A percentile compares a stretch with the other conserved stretches of the same genome.
phyloP scores from a whole-genome alignment of 2,888 invertebrate genomes.

The Petrolisthes cinctipes region DNA sequence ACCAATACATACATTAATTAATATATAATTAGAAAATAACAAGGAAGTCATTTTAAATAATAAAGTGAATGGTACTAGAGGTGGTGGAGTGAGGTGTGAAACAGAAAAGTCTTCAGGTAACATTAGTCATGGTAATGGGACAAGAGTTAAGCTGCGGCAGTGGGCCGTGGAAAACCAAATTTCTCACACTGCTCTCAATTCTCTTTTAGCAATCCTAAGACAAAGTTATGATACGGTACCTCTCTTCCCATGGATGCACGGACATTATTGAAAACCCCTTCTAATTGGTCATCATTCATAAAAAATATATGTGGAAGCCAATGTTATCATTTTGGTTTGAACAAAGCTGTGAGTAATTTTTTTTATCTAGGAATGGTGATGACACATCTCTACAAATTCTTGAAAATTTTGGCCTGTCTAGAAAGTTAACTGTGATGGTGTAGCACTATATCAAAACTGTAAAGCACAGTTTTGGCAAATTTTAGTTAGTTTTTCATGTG shows the following conservation, averaged over 20 bases:
- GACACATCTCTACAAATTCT: background rate
- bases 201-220: constrained; percentile 1
- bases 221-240: background rate
- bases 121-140: too few relatives aligned
- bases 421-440: background rate
- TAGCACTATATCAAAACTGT: background rate
- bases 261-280: too few relatives aligned
- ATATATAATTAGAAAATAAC: too few relatives aligned
- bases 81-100: too few relatives aligned
- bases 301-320: constrained; percentile 12
- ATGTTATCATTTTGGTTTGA: constrained; percentile 5
- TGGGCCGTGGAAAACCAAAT: background rate
- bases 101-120: too few relatives aligned
- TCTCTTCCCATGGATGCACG: background rate
- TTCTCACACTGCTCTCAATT: background rate
- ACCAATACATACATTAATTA: too few relatives aligned
- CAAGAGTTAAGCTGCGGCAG: background rate
- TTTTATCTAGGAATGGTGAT: background rate
- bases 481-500: background rate
- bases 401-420: background rate
- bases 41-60: too few relatives aligned
- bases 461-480: constrained; percentile 6
- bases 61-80: too few relatives aligned
- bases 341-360: background rate
- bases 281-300: background rate